Base-by-base conservation (phyloP, 2,797 vertebrate genomes). In the Alouatta caraya region DNA sequence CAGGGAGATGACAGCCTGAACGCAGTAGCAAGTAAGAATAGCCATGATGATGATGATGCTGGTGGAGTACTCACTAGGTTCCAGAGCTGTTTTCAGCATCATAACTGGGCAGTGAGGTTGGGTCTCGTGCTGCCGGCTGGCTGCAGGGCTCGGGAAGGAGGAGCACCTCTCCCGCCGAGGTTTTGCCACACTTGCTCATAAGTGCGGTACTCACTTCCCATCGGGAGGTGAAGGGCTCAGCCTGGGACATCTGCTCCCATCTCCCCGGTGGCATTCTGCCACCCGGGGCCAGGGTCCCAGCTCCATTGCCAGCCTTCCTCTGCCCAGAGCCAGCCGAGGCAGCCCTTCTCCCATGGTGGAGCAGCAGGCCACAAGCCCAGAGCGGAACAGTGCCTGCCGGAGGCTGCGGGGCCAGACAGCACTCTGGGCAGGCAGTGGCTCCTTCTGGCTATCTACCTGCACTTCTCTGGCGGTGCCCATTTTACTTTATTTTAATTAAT, bases 361-460 rank as follows among this genome's bases (percentile, higher is more conserved):
- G 21, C 13, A n/a, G 26, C 26, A 92, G 57, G 30, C 46, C 30
- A 1, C 11, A 22, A 24, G 37, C 21, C 44, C 81, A 50, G 42
- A 11, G 52, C 52, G 4, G 22, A 30, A 22, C 15, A n/a, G 44
- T 13, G 39, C 42, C 42, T 84, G n/a, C 30, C 0, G 13, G 42
- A 79, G 42, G n/a, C 67, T 96, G 28, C 30, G n/a, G n/a, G 8
- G 17, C 79, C 55, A 79, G 67, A 78, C 12, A 28, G 48, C 42
- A n/a, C 67, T 9, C 14, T 85, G 44, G 44, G 10, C 33, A 8
- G 30, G 30, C 12, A 86, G 13, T 44, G 2, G 39, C 5, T 48
- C 57, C n/a, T 75, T 87, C n/a, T 15, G n/a, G 10, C 22, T 21
- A 0, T 52, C n/a, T 52, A 37, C 2, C 0, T 9, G 33, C 2